These are phyloP conservation scores for Neodiprion pinetum DNA, from an alignment of 1,140 invertebrate species.

Conservation along the genomic window DNA sequence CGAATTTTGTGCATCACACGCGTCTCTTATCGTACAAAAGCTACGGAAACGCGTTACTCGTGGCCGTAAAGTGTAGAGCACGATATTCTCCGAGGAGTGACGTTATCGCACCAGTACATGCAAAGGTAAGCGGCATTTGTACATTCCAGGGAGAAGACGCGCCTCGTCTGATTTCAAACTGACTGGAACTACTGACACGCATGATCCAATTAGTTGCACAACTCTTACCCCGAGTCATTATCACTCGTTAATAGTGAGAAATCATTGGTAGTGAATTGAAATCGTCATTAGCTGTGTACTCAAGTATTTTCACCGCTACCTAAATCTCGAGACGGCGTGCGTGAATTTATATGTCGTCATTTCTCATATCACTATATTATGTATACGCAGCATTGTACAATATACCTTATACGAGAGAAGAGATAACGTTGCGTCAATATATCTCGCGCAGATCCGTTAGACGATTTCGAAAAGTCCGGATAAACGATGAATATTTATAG, in stretches of 20 bases:
- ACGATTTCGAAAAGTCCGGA: not conserved
- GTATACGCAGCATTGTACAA: not conserved
- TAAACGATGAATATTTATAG: not conserved
- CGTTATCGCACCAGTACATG: no score
- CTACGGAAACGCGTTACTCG: not conserved
- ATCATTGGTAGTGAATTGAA: not conserved
- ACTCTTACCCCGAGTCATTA: not conserved
- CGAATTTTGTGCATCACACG: not conserved
- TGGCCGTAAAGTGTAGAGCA: not conserved
- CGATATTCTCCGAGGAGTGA: not conserved
- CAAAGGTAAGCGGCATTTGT: no score
- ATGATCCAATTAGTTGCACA: not conserved
- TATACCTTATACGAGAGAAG: no score
- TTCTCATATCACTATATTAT: no score
- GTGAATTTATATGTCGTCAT: not conserved
- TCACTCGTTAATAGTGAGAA: not conserved
- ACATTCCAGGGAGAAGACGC: not conserved
- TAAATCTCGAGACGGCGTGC: no score
- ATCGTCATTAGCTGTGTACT: not conserved
- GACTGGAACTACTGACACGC: not conserved
- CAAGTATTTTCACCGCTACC: no score
- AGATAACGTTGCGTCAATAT: not conserved
- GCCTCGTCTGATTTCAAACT: not conserved
- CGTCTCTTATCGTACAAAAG: not conserved
- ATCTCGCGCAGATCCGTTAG: not conserved